phyloP scores from a whole-genome alignment of 2,797 vertebrate species.

The Melopsittacus undulatus region DNA sequence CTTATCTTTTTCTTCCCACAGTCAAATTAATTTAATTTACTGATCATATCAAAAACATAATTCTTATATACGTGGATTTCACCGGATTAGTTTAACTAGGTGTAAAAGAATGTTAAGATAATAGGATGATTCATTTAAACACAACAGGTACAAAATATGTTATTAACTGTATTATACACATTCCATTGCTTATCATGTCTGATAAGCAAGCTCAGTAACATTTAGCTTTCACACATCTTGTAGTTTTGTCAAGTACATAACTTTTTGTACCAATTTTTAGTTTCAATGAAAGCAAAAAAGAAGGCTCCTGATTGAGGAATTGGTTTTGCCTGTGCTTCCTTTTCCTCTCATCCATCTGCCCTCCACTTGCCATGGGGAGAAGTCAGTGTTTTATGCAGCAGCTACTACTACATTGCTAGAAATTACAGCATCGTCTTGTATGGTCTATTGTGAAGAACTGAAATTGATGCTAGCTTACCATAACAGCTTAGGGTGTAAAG shows the following conservation, averaged over 20 bases:
- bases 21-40: slow-evolving; percentile 77
- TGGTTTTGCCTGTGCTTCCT: not conserved
- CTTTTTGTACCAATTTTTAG: slow-evolving; percentile 5
- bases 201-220: slow-evolving; percentile 55
- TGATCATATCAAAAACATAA: slow-evolving; percentile 72
- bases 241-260: slow-evolving; percentile 34
- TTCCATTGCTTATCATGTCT: slow-evolving; percentile 62
- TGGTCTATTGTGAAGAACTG: not conserved
- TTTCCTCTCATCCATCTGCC: not conserved
- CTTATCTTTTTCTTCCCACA: slow-evolving; percentile 69
- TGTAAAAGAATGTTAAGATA: slow-evolving; percentile 73
- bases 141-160: slow-evolving; percentile 64
- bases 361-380: not conserved
- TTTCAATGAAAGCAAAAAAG: slow-evolving; percentile 22
- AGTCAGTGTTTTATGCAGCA: not conserved
- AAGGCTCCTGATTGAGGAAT: not conserved
- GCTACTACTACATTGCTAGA: not conserved
- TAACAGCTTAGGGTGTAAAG: not conserved
- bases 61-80: slow-evolving; percentile 62
- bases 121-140: slow-evolving; percentile 68
- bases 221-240: slow-evolving; percentile 50
- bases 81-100: slow-evolving; percentile 67
- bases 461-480: not conserved
- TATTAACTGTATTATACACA: slow-evolving; percentile 53
- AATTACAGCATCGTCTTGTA: not conserved